phyloP scores from a whole-genome alignment of 2,113 vertebrate species.

The Salvator merianae region DNA sequence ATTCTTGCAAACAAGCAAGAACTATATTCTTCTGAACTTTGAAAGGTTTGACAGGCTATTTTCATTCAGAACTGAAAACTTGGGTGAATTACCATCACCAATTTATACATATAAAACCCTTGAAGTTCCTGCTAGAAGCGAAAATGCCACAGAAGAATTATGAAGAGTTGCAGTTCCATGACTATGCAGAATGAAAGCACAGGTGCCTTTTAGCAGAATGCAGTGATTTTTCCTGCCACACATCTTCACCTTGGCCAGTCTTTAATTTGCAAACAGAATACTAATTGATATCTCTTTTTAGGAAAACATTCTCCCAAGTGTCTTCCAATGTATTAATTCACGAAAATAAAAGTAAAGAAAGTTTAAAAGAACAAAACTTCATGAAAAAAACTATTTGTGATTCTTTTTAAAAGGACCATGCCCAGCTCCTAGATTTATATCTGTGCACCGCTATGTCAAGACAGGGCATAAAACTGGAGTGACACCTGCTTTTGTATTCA shows the following conservation, averaged over 20 bases:
- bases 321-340: too few relatives aligned
- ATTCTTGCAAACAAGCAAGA: not conserved
- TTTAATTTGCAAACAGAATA: not conserved
- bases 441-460: too few relatives aligned
- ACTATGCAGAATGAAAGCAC: not conserved
- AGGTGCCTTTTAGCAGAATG: not conserved
- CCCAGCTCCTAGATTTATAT: too few relatives aligned
- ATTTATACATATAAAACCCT: constrained; percentile 23
- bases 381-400: too few relatives aligned
- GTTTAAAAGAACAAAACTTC: too few relatives aligned
- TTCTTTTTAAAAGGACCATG: too few relatives aligned
- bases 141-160: not conserved
- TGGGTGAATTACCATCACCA: constrained; percentile 3
- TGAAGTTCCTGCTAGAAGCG: not conserved
- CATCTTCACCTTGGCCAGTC: not conserved
- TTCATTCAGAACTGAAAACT: not conserved
- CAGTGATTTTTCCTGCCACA: not conserved
- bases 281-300: too few relatives aligned
- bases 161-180: not conserved
- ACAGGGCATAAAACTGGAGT: too few relatives aligned
- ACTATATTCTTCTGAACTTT: not conserved
- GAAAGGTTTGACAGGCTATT: not conserved
- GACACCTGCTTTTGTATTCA: too few relatives aligned
- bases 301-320: too few relatives aligned
- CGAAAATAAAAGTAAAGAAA: too few relatives aligned